Percentiles rank a stretch among this genome's conserved stretches.
Evolutionary conservation across 2,888 invertebrate genomes (phyloP).

Genomic region (Drosophila siamana): DNA sequence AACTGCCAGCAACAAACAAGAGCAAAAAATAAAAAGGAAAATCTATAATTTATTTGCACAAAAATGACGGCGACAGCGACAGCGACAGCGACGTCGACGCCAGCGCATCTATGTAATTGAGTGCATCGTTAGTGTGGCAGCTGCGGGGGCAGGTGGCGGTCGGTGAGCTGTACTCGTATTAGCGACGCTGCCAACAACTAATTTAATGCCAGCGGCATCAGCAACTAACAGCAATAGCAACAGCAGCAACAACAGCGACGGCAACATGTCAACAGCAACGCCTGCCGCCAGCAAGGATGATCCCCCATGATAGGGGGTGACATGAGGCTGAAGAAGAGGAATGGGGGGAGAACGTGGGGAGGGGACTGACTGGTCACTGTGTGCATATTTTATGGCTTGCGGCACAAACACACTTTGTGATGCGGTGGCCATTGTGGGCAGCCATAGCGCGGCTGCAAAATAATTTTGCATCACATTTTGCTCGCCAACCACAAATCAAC

Average conservation of each 20-base stretch:
- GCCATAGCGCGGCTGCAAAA: constrained; percentile 53
- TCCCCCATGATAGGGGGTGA: constrained; percentile 28
- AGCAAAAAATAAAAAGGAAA: constrained; percentile 54
- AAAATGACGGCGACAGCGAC: constrained; percentile 59
- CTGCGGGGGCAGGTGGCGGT: constrained; percentile 17
- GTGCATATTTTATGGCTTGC: constrained; percentile 72
- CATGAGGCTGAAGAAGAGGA: background rate
- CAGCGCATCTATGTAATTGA: constrained; percentile 68
- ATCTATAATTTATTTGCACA: constrained; percentile 74
- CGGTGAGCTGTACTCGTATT: constrained; percentile 70
- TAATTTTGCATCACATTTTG: constrained; percentile 68
- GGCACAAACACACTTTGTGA: constrained; percentile 16
- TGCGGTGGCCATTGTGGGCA: constrained; percentile 55
- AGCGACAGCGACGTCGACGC: constrained; percentile 52
- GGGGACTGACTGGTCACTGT: constrained; percentile 15
- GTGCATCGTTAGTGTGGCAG: constrained; percentile 70
- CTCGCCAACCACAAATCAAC: constrained; percentile 74
- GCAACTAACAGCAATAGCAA: constrained; percentile 33
- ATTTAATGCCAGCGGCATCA: constrained; percentile 76
- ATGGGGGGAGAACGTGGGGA: background rate
- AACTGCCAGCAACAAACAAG: constrained; percentile 30
- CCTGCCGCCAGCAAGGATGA: constrained; percentile 66
- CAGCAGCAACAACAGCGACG: constrained; percentile 60
- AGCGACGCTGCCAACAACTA: constrained; percentile 79
- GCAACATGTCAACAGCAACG: constrained; percentile 79